Base-by-base conservation (phyloP, 2,113 vertebrate species). In the Pongo pygmaeus region DNA sequence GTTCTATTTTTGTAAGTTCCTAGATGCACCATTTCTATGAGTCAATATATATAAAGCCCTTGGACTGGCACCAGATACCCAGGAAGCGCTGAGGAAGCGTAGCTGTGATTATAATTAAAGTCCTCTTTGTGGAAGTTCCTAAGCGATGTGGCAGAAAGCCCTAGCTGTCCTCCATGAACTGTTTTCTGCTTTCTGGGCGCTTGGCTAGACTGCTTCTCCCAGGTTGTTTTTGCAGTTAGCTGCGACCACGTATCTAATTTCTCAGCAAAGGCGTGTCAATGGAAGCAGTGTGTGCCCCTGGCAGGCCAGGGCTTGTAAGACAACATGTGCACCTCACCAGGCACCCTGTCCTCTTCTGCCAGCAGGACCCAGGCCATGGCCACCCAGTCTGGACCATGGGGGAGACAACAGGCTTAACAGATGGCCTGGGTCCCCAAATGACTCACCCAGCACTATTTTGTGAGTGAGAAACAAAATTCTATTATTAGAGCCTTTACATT, bases 1-100 rank as follows among this genome's bases (percentile, higher is more conserved):
- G 22, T 87, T 97, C 95, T 93, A 88, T 93, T 97, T 92, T n/a
- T 87, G 35, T 85, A 80, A 74, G 72, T 85, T 97, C 97, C 96
- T 95, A 95, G 93, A 96, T 70, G 40, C 97, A 97, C 85, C 70
- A 59, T 81, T 96, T 75, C 55, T 52, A 46, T 46, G 67, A 92
- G 74, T 75, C 77, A 85, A 90, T 20, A 52, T 27, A 67, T 69
- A 70, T 43, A 90, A 86, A 50, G 79, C 80, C 67, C 75, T 23
- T 48, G 46, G 75, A 16, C 52, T 2, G 4, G 93, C 38, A 11
- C 64, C 57, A 64, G 74, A 83, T 75, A 69, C 84, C n/a, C 20
- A 59, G 67, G 93, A 46, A 84, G 67, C 1, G 3, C 35, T 13
- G 52, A 35, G 84, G 25, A 93, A 84, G 83, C 13, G 9, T 0